Evolutionary conservation across 2,888 invertebrate genomes (phyloP), one percentile per base, ranked within the genome.

Genomic region (Melikaiella ostensackeni): DNA sequence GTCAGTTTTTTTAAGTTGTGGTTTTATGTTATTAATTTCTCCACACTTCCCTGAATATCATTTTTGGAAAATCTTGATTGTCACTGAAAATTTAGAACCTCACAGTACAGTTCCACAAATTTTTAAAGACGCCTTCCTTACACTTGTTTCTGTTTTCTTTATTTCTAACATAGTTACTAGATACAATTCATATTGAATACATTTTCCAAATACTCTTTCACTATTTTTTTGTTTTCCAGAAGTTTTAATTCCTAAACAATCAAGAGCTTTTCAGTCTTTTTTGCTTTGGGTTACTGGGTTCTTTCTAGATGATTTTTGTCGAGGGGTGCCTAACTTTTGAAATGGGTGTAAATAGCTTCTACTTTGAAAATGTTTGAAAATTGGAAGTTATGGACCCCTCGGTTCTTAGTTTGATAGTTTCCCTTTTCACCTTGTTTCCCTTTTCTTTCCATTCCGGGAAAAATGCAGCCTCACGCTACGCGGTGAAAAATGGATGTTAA

Each of bases 171-270:
- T 30, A 62, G 30, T 62, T 19, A n/a, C 35, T 63, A 63, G 35
- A 21, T 55, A 55, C 9, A 3, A 55, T 55, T 55, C 21, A 55
- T 55, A 55, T 21, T 55, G 11, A 55, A 55, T 55, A 55, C 55
- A 55, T 55, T 55, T 55, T 55, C 55, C 21, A 55, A 55, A 55
- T 55, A 55, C 55, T 9, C 55, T 50, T 50, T 55, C 21, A 55
- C 21, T 11, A 50, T 55, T 55, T 66, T 66, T 66, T 21, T 33
- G 13, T 64, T 66, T 66, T 66, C 27, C 66, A 66, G 66, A 42
- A 66, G 21, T 66, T 24, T 66, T 66, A 66, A 66, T 70, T 50
- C 30, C 50, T 70, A 33, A 50, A 70, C 70, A 70, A 55, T 70
- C 50, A 70, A 70, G 50, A 70, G 70, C 70, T 70, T 70, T 50